phyloP scores from a whole-genome alignment of 1,140 invertebrate genomes.

The Bombus haemorrhoidalis region DNA sequence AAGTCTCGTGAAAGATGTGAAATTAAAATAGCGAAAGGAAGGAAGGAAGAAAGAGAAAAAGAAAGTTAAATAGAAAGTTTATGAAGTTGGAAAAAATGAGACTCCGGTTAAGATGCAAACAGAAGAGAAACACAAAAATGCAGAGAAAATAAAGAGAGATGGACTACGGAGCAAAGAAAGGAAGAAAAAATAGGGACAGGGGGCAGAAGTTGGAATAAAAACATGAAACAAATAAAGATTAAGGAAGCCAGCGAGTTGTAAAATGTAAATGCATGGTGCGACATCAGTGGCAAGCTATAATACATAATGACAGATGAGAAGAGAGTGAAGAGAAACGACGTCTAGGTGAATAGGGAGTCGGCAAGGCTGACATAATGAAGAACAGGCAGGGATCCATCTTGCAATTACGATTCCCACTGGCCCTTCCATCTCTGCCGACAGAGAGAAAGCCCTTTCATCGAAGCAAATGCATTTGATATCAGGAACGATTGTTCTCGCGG shows the following conservation, averaged over 20 bases:
- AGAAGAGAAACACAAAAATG: too few species aligned
- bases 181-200: fast-evolving
- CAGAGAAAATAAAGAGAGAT: not conserved
- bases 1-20: not conserved
- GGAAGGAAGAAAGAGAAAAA: not conserved
- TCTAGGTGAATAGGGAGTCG: conserved; percentile 21
- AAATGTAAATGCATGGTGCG: not conserved
- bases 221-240: not conserved
- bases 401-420: conserved; percentile 48
- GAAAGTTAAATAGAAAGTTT: too few species aligned
- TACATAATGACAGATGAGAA: not conserved
- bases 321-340: not conserved
- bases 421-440: conserved; percentile 33
- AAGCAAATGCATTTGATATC: conserved; percentile 57
- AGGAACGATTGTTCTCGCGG: conserved; percentile 56
- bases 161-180: not conserved
- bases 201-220: not conserved
- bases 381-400: conserved; percentile 51
- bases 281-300: too few species aligned
- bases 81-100: too few species aligned
- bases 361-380: conserved; percentile 23
- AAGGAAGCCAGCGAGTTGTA: not conserved
- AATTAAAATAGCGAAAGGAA: not conserved
- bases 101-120: not conserved
- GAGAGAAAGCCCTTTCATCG: conserved; percentile 49